These are phyloP conservation scores for Arctia plantaginis DNA, from an alignment of 2,888 invertebrate genomes.

Conservation along the genomic window DNA sequence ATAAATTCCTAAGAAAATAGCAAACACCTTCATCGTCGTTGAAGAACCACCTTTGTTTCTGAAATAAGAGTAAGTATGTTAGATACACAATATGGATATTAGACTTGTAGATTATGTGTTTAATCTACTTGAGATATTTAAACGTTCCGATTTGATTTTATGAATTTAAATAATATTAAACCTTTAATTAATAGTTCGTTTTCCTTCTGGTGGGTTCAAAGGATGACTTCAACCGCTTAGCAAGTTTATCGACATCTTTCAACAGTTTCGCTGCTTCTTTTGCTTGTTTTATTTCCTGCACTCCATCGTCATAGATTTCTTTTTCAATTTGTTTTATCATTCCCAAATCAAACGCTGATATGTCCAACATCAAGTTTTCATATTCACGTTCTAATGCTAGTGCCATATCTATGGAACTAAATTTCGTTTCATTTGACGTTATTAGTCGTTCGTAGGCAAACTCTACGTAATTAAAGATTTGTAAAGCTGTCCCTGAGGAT, in stretches of 20 bases:
- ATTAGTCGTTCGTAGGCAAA: conserved; percentile 89
- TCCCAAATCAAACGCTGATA: conserved; percentile 74
- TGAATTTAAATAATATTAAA: neutral
- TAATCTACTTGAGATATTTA: neutral
- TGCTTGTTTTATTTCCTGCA: conserved; percentile 70
- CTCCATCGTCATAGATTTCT: conserved; percentile 71
- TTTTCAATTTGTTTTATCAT: conserved; percentile 75
- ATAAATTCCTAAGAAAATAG: neutral
- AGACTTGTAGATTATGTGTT: too few species aligned
- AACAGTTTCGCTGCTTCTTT: conserved; percentile 72
- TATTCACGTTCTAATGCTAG: conserved; percentile 85
- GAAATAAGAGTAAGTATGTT: neutral
- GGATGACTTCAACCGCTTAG: conserved; percentile 73
- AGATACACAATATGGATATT: neutral
- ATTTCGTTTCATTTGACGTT: conserved; percentile 87
- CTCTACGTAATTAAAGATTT: conserved; percentile 88
- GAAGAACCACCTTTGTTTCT: neutral
- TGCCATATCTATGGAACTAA: conserved; percentile 87
- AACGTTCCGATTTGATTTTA: too few species aligned
- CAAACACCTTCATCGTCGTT: neutral
- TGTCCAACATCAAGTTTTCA: conserved; percentile 74
- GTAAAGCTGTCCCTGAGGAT: conserved; percentile 86
- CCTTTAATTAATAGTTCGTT: neutral
- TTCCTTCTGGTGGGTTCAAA: conserved; percentile 69
- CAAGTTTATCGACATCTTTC: conserved; percentile 77